Evolutionary conservation across 2,113 vertebrate species (phyloP).

Genomic region (Scytalopus superciliaris): DNA sequence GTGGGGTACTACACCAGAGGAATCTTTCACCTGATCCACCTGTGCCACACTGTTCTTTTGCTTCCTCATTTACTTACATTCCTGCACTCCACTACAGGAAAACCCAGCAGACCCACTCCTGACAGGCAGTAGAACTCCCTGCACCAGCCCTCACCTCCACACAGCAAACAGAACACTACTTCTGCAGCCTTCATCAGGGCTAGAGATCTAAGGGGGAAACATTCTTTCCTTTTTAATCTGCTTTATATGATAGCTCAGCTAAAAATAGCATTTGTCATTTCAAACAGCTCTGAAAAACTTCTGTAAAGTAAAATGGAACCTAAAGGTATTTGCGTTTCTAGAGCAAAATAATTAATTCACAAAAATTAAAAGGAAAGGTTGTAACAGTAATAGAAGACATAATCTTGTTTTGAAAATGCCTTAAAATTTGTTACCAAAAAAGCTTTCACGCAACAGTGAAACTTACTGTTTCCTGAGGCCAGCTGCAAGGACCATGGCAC

Average conservation of each 20-base stretch:
- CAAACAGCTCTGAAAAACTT: neutral
- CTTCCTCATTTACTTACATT: neutral
- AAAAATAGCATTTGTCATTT: neutral
- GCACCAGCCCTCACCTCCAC: neutral
- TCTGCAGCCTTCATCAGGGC: neutral
- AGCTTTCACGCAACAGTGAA: neutral
- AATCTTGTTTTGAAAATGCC: neutral
- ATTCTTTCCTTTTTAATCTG: neutral
- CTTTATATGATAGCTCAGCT: neutral
- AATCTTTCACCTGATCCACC: neutral
- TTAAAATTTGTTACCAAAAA: neutral
- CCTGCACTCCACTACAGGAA: neutral
- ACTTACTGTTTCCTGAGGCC: slow-evolving; percentile 91
- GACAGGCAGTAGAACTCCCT: neutral
- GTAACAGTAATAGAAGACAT: neutral
- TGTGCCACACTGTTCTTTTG: neutral
- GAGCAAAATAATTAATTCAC: neutral
- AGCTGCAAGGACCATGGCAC: slow-evolving; percentile 97
- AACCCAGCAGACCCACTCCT: neutral
- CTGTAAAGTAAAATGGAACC: neutral
- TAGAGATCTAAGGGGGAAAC: neutral
- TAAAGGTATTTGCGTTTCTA: neutral
- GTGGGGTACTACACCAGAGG: neutral
- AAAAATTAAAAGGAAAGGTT: neutral
- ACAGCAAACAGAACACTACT: neutral